Evolutionary conservation across 2,797 vertebrate species (phyloP).

Genomic region (Valencia hispanica): DNA sequence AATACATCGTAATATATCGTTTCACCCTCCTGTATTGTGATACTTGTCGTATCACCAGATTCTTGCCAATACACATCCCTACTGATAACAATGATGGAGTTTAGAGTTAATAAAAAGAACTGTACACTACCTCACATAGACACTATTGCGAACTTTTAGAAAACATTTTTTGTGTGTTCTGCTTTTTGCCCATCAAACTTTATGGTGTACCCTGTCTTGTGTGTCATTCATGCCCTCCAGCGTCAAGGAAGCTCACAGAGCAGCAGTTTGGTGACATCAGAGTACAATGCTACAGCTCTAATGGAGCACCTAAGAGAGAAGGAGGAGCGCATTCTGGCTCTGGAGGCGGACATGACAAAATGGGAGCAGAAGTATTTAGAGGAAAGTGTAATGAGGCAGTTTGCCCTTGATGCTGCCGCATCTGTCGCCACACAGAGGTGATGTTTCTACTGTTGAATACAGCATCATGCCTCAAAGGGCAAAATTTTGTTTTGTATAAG

Average conservation of each 20-base stretch:
- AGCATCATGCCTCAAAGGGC: background rate
- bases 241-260: conserved; percentile 88
- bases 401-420: conserved; percentile 94
- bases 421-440: conserved; percentile 96
- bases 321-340: conserved; percentile 94
- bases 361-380: conserved; percentile 99
- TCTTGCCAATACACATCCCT: too few species aligned
- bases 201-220: background rate
- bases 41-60: too few species aligned
- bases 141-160: background rate
- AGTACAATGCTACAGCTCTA: conserved; percentile 89
- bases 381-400: conserved; percentile 98
- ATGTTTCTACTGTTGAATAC: background rate
- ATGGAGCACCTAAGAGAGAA: conserved; percentile 98
- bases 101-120: background rate
- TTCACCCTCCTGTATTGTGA: too few species aligned
- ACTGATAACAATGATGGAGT: background rate
- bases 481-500: background rate
- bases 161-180: background rate
- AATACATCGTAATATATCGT: too few species aligned
- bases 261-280: conserved; percentile 61
- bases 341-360: conserved; percentile 99
- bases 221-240: conserved; percentile 63
- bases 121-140: background rate
- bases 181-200: background rate